These are phyloP conservation scores for Apotomis betuletana DNA, from an alignment of 2,888 invertebrate species.

Conservation along the genomic window DNA sequence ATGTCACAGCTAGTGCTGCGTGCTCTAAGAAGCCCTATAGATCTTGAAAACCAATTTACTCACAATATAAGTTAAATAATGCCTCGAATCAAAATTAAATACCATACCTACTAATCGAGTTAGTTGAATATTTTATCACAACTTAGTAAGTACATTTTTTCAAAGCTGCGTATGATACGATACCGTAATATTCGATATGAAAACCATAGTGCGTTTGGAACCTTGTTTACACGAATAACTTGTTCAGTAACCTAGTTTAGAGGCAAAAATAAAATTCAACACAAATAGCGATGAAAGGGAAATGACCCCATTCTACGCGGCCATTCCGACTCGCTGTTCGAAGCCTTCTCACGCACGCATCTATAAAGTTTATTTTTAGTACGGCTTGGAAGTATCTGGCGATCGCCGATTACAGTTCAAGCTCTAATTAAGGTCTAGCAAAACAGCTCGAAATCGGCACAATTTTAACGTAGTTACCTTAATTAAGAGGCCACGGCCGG, in stretches of 20 bases:
- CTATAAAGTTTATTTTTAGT: constrained; percentile 78
- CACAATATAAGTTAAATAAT: too few relatives aligned
- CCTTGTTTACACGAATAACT: constrained; percentile 47
- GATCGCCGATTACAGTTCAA: constrained; percentile 70
- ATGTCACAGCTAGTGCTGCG: too few relatives aligned
- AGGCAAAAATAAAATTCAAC: constrained; percentile 66
- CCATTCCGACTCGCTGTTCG: constrained; percentile 62
- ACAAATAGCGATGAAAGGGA: constrained; percentile 74
- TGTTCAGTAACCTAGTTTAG: constrained; percentile 59
- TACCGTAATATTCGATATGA: constrained; percentile 9
- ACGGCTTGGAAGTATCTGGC: constrained; percentile 66
- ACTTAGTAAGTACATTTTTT: neutral
- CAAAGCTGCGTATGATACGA: neutral
- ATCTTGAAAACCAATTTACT: too few relatives aligned
- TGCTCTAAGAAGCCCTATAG: too few relatives aligned
- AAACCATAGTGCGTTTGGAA: constrained; percentile 2
- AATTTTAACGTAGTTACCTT: constrained; percentile 57
- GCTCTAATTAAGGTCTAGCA: constrained; percentile 69
- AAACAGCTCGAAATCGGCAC: constrained; percentile 62
- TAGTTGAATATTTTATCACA: neutral
- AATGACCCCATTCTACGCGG: constrained; percentile 71
- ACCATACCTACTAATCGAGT: too few relatives aligned
- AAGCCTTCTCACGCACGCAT: constrained; percentile 74
- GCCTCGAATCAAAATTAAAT: too few relatives aligned
- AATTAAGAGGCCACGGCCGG: constrained; percentile 56